Evolutionary conservation across 2,797 vertebrate genomes (phyloP).

Genomic region (Dermochelys coriacea): DNA sequence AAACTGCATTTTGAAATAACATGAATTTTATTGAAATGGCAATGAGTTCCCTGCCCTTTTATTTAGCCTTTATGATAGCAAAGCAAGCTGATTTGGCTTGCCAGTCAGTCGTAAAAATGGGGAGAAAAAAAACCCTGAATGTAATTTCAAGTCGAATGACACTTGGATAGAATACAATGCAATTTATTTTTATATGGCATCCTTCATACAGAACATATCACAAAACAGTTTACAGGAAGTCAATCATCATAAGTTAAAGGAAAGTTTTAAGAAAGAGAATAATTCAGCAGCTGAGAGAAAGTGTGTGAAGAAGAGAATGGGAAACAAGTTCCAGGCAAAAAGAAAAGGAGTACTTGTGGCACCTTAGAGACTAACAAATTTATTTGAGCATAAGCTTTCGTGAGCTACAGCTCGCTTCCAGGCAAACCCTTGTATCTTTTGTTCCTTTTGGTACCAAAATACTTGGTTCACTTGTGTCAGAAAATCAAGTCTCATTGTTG

Average conservation of each 20-base stretch:
- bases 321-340: slow-evolving; percentile 2
- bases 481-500: background rate
- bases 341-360: no score
- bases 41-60: slow-evolving; percentile 60
- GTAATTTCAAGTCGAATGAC: slow-evolving; percentile 70
- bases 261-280: slow-evolving; percentile 50
- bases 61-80: slow-evolving; percentile 65
- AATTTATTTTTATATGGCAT: slow-evolving; percentile 65
- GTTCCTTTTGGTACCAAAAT: background rate
- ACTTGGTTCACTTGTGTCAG: background rate
- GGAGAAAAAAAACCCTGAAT: background rate
- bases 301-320: background rate
- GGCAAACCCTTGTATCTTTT: background rate
- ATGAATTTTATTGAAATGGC: slow-evolving; percentile 55
- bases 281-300: slow-evolving; percentile 1
- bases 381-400: no score
- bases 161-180: slow-evolving; percentile 64
- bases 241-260: slow-evolving; percentile 58
- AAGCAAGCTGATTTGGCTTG: slow-evolving; percentile 55
- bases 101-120: slow-evolving; percentile 38
- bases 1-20: slow-evolving; percentile 51
- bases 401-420: background rate
- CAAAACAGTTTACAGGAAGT: slow-evolving; percentile 63
- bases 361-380: no score
- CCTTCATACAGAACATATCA: slow-evolving; percentile 54